Conservation (phyloP, 2,888 invertebrate species). For the Emmelina monodactyla region DNA sequence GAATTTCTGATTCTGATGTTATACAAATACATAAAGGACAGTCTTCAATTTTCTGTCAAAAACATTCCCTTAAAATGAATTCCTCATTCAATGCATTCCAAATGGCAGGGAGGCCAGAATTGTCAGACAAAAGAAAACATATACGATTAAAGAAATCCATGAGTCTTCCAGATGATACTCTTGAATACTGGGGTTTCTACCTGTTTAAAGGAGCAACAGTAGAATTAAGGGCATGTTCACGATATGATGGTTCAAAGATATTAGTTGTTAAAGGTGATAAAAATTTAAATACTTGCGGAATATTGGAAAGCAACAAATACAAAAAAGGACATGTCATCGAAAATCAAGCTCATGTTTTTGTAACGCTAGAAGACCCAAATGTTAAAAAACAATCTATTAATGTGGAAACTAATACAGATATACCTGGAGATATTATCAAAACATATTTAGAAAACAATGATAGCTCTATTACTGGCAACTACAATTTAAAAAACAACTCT, state of each 20-base stretch:
- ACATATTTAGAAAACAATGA: constrained; percentile 8
- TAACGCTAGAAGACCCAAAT: constrained; percentile 45
- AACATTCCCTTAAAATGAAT: constrained; percentile 80
- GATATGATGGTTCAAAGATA: constrained; percentile 79
- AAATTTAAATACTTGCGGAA: constrained; percentile 78
- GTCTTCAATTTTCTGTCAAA: constrained; percentile 83
- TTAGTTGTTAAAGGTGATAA: constrained; percentile 83
- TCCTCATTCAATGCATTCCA: constrained; percentile 76
- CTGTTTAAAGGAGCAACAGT: constrained; percentile 80
- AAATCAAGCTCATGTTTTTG: constrained; percentile 64
- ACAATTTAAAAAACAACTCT: constrained; percentile 5
- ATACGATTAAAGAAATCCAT: constrained; percentile 82
- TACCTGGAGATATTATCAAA: constrained; percentile 1
- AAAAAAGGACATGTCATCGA: constrained; percentile 68
- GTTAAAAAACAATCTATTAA: constrained; percentile 14
- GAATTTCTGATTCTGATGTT: constrained; percentile 85
- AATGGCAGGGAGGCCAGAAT: constrained; percentile 73
- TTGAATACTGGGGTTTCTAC: constrained; percentile 91
- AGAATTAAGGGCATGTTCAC: constrained; percentile 79
- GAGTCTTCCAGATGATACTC: constrained; percentile 82
- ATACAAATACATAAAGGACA: constrained; percentile 83
- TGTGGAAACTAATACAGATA: constrained; percentile 14
- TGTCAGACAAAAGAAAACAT: constrained; percentile 75
- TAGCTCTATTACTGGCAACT: background rate
- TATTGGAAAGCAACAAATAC: constrained; percentile 74